A percentile compares a stretch with the other conserved stretches of the same genome.
phyloP scores from a whole-genome alignment of 1,140 invertebrate genomes.

The Heliconius hewitsoni region DNA sequence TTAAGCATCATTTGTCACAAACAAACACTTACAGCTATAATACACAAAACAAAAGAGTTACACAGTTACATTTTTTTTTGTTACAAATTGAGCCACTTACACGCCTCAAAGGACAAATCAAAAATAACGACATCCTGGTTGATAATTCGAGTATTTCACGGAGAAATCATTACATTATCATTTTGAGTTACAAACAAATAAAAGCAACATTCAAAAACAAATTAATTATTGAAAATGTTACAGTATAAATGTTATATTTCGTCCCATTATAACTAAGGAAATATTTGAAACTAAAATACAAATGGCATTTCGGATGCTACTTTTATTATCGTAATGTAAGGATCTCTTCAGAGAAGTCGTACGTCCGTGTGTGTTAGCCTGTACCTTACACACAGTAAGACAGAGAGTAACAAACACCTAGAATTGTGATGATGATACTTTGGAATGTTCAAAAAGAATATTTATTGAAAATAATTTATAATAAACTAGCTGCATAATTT shows the following conservation, averaged over 20 bases:
- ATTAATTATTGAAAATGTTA: neutral
- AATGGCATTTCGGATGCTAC: neutral
- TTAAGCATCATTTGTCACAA: conserved; percentile 26
- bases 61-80: conserved; percentile 20
- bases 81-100: conserved; percentile 33
- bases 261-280: neutral
- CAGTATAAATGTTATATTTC: neutral
- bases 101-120: conserved; percentile 24
- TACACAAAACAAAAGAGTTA: conserved; percentile 23
- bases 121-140: conserved; percentile 13
- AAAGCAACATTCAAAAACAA: neutral
- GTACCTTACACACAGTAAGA: conserved; percentile 15
- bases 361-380: neutral
- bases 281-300: neutral
- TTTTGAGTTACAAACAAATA: neutral
- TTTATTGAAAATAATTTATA: conserved; percentile 9
- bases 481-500: conserved; percentile 11
- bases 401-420: conserved; percentile 8
- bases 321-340: neutral
- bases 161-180: conserved; percentile 14
- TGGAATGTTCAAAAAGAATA: conserved; percentile 22
- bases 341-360: neutral
- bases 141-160: conserved; percentile 14
- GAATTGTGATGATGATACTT: conserved; percentile 13
- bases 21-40: conserved; percentile 17